Evolutionary conservation across 2,888 invertebrate genomes (phyloP).

Genomic region (Xestia c-nigrum): DNA sequence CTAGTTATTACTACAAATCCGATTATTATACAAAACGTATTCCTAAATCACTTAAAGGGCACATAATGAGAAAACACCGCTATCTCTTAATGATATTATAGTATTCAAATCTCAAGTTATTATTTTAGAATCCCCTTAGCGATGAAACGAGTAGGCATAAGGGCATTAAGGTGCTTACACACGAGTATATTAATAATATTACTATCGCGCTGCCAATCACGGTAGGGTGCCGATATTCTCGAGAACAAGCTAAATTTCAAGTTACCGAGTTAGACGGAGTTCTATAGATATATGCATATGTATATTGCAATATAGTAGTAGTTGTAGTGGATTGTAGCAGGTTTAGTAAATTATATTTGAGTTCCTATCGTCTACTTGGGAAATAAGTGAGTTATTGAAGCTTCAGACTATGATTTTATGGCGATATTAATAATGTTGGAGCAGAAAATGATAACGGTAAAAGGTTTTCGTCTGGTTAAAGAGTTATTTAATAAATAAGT

Average conservation of each 20-base stretch:
- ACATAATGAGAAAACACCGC: conserved; percentile 19
- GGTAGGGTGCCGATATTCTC: conserved; percentile 63
- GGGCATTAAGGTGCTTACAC: conserved; percentile 52
- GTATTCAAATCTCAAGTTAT: conserved; percentile 49
- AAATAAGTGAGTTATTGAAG: conserved; percentile 45
- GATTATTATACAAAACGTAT: conserved; percentile 8
- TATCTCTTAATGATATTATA: conserved; percentile 34
- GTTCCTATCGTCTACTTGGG: conserved; percentile 30
- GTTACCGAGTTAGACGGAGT: conserved; percentile 62
- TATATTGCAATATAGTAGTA: conserved; percentile 12
- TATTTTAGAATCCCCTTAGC: conserved; percentile 37
- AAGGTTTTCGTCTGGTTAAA: not conserved
- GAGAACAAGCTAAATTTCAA: conserved; percentile 67
- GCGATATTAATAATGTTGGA: conserved; percentile 18
- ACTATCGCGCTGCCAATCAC: conserved; percentile 58
- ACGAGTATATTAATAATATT: conserved; percentile 63
- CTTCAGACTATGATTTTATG: conserved; percentile 16
- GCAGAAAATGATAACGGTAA: not conserved
- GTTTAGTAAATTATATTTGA: conserved; percentile 51
- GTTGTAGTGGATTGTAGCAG: conserved; percentile 43
- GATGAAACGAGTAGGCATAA: conserved; percentile 40
- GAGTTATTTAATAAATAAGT: not conserved
- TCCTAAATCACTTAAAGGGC: not conserved
- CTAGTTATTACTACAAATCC: conserved; percentile 13
- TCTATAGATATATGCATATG: conserved; percentile 37